Evolutionary conservation across 2,888 invertebrate genomes (phyloP), one percentile per base, ranked within the genome.

Genomic region (Coleophora flavipennella): DNA sequence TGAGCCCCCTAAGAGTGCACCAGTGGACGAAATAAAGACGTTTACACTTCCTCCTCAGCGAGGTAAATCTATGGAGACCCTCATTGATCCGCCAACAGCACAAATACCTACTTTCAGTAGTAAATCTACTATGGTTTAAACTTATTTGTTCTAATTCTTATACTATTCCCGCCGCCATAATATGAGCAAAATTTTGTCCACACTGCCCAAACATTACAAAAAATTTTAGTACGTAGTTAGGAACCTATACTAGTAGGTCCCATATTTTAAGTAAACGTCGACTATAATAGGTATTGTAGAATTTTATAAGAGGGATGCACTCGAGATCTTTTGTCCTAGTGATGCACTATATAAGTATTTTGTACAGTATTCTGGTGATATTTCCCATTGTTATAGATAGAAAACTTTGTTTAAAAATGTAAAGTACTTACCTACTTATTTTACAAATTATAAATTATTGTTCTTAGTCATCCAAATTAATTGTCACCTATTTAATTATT

Each of bases 41-140:
- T 85, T 84, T 46, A 79, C 77, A 1, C 58, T 83, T 42, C 81
- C 83, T 31, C 67, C 78, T 2, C 57, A 67, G 41, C 72, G 70
- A 45, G 84, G 84, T 8, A 84, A 74, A 50, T 84, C 84, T 35
- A 55, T 76, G 34, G 85, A 85, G 53, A 84, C 81, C 9, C 62
- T 85, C 8, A 79, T 81, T 41, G 81, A 83, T 40, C 81, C 83
- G 37, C 81, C 85, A 2, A 49, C 48, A 2, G 46, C 59, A 12
- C 80, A 83, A 54, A 53, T 71, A 14, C 75, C 75, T 8, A 77
- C 72, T 25, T 74, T 76, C 45, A 83, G 80, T 46, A 62, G 79
- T 54, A 67, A 73, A 45, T 84, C 85, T 31, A 85, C 85, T 13
- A 85, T 85, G 85, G 85, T 85, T 39, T 85, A 65, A 46, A 14